Evolutionary conservation across 2,888 invertebrate genomes (phyloP).

Genomic region (Aspidiotus destructor): DNA sequence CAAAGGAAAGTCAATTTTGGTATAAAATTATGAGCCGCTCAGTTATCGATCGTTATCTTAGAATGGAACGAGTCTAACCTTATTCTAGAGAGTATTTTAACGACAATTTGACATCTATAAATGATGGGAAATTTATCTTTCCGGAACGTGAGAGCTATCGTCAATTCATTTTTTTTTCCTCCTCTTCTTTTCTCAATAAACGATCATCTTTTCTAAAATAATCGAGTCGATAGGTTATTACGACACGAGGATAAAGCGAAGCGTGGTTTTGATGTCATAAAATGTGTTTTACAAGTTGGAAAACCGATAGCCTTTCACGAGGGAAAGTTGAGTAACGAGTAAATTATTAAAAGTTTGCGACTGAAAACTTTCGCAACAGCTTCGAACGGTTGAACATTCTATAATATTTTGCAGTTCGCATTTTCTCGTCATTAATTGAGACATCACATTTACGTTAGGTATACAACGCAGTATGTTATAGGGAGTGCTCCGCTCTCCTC

Average conservation of each 20-base stretch:
- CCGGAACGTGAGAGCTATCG: background rate
- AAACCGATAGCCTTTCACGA: no score
- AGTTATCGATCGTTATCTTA: no score
- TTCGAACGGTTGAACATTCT: conserved; percentile 21
- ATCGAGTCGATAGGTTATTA: no score
- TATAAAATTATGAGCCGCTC: no score
- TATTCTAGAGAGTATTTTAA: background rate
- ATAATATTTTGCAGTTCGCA: conserved; percentile 12
- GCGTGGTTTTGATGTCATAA: no score
- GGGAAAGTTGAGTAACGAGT: background rate
- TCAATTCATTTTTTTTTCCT: background rate
- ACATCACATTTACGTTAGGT: conserved; percentile 26
- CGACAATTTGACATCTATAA: background rate
- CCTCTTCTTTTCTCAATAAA: background rate
- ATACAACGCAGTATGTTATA: background rate
- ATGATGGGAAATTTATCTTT: conserved; percentile 1
- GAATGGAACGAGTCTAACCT: no score
- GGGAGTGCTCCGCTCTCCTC: background rate
- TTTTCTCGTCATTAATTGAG: conserved; percentile 28
- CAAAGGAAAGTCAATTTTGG: no score
- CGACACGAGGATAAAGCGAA: no score
- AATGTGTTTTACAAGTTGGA: no score
- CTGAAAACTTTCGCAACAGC: conserved; percentile 23
- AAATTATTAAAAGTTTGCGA: conserved; percentile 24
- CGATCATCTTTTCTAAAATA: no score